Percentiles rank a stretch among this genome's conserved stretches.
phyloP scores from a whole-genome alignment of 1,140 invertebrate species.

The Globodera rostochiensis region DNA sequence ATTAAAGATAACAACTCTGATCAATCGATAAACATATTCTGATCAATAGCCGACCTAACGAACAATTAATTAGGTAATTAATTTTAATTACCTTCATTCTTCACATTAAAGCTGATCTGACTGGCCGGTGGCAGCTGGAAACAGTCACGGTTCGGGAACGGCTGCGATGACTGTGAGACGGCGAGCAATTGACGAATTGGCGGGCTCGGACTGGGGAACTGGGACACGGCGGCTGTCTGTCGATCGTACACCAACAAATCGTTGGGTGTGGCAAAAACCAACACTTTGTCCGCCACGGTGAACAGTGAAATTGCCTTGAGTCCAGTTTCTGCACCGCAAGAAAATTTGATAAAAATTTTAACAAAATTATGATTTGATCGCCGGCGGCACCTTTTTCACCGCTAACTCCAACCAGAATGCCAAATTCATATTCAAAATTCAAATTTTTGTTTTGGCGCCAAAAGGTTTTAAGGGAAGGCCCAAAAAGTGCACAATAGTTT shows the following conservation, averaged over 20 bases:
- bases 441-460: too few species aligned
- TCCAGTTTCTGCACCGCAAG: conserved; percentile 46
- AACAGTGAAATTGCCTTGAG: conserved; percentile 60
- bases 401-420: too few species aligned
- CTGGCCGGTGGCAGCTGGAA: conserved; percentile 54
- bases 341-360: conserved; percentile 5
- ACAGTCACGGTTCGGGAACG: conserved; percentile 57
- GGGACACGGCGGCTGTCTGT: conserved; percentile 41
- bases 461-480: too few species aligned
- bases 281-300: conserved; percentile 65
- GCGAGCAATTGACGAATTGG: conserved; percentile 60
- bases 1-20: neutral
- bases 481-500: too few species aligned
- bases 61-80: neutral
- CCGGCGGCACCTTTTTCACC: too few species aligned
- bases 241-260: conserved; percentile 61
- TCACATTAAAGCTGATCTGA: conserved; percentile 56
- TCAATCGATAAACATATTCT: conserved; percentile 42
- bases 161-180: conserved; percentile 61
- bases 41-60: conserved; percentile 8
- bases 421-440: too few species aligned
- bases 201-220: conserved; percentile 58
- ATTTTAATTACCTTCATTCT: conserved; percentile 51
- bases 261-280: conserved; percentile 61
- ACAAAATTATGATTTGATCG: neutral